These are phyloP conservation scores for Euwallacea fornicatus DNA, from an alignment of 1,140 invertebrate species.

Conservation along the genomic window DNA sequence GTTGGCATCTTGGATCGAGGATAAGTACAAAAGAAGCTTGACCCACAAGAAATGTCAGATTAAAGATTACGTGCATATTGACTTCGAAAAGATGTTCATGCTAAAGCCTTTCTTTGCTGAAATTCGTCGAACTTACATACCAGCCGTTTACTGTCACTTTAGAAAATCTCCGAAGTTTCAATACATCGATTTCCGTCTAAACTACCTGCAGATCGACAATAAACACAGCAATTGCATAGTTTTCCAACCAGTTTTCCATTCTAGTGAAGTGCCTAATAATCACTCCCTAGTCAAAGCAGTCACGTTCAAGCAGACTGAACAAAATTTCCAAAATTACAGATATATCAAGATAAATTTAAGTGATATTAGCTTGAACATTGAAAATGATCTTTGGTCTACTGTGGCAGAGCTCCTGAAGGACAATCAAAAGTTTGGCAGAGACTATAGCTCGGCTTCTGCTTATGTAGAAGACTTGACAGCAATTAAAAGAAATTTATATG, in stretches of 20 bases:
- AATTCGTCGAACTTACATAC: conserved; percentile 70
- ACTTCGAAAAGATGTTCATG: conserved; percentile 85
- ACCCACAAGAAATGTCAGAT: conserved; percentile 69
- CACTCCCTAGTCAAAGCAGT: conserved; percentile 70
- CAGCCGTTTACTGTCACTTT: conserved; percentile 75
- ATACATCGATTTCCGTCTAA: conserved; percentile 67
- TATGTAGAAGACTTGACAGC: conserved; percentile 45
- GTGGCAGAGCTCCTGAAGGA: conserved; percentile 40
- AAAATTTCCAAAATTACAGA: conserved; percentile 62
- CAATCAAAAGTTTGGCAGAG: conserved; percentile 41
- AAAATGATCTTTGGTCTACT: conserved; percentile 70
- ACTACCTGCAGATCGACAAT: conserved; percentile 75
- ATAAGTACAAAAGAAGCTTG: conserved; percentile 64
- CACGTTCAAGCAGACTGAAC: conserved; percentile 57
- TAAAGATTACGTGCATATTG: conserved; percentile 77
- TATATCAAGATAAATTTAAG: conserved; percentile 71
- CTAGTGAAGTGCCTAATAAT: conserved; percentile 41
- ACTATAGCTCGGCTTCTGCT: conserved; percentile 33
- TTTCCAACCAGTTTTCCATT: conserved; percentile 60
- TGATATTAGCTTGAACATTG: conserved; percentile 74
- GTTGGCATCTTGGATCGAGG: conserved; percentile 78
- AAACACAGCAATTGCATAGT: conserved; percentile 79
- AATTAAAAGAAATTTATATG: conserved; percentile 41
- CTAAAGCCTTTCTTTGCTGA: conserved; percentile 83
- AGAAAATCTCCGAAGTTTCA: conserved; percentile 69